A percentile compares a stretch with the other conserved stretches of the same genome.
These are phyloP conservation scores for Drosophila parvula DNA, from an alignment of 1,140 invertebrate species.

Conservation along the genomic window DNA sequence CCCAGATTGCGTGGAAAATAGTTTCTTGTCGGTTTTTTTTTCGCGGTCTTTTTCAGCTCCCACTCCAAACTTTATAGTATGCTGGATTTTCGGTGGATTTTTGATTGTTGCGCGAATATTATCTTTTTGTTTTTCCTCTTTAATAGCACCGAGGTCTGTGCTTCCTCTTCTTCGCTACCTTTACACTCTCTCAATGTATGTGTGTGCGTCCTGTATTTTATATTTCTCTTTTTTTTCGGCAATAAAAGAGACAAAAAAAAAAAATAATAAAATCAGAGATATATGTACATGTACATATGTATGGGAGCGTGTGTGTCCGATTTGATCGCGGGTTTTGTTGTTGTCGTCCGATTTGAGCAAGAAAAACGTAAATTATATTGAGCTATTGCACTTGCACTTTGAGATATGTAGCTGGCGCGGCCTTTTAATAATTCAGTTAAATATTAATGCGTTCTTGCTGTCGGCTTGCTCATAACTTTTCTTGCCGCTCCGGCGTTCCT, in stretches of 20 bases:
- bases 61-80: slow-evolving; percentile 15
- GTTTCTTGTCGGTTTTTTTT: slow-evolving; percentile 3
- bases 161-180: slow-evolving; percentile 20
- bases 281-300: not conserved
- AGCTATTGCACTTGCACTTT: slow-evolving; percentile 19
- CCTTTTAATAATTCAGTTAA: not conserved
- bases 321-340: slow-evolving; percentile 24
- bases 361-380: slow-evolving; percentile 16
- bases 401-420: not conserved
- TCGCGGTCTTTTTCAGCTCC: slow-evolving; percentile 18
- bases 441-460: slow-evolving; percentile 3
- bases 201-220: slow-evolving; percentile 27
- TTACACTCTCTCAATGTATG: slow-evolving; percentile 6
- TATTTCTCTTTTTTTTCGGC: slow-evolving; percentile 27
- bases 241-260: slow-evolving; percentile 14
- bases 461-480: slow-evolving; percentile 8
- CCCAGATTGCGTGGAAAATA: slow-evolving; percentile 15
- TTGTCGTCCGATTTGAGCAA: slow-evolving; percentile 17
- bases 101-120: not conserved
- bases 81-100: not conserved
- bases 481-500: slow-evolving; percentile 13
- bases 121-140: slow-evolving; percentile 6
- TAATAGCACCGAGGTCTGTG: slow-evolving; percentile 6
- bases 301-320: not conserved
- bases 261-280: not conserved